phyloP scores from a whole-genome alignment of 2,113 vertebrate genomes.

The Lepisosteus oculatus region DNA sequence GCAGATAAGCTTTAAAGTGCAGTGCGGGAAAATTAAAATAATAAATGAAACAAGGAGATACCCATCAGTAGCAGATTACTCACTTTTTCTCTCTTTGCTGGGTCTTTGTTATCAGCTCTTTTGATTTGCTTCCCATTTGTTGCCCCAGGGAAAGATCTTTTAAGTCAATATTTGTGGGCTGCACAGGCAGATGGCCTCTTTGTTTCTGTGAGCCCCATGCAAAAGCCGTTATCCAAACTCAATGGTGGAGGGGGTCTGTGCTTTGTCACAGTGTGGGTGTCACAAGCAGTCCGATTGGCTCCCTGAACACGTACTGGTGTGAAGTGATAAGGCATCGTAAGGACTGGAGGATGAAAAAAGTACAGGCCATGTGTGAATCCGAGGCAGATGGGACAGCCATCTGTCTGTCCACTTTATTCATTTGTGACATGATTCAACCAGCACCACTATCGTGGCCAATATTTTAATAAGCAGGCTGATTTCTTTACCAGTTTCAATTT shows the following conservation, averaged over 20 bases:
- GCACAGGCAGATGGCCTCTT: not conserved
- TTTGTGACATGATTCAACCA: too few species aligned
- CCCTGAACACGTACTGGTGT: not conserved
- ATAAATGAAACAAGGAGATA: too few species aligned
- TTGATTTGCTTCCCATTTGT: not conserved
- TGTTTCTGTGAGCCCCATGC: not conserved
- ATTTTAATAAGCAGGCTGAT: too few species aligned
- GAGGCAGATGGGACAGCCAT: slow-evolving; percentile 8
- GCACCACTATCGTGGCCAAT: too few species aligned
- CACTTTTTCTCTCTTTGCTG: not conserved
- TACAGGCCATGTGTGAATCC: not conserved
- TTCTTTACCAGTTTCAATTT: too few species aligned
- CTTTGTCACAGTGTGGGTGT: not conserved
- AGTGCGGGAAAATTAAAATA: too few species aligned
- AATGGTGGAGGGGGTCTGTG: too few species aligned
- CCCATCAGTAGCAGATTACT: too few species aligned
- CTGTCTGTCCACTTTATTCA: not conserved
- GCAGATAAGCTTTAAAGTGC: too few species aligned
- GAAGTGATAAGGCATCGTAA: not conserved
- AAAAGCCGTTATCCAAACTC: not conserved
- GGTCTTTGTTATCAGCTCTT: not conserved
- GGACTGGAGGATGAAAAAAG: not conserved
- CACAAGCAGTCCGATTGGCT: not conserved
- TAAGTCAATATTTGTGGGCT: not conserved
- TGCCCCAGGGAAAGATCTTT: not conserved